These are phyloP conservation scores for Enchytraeus crypticus DNA, from an alignment of 2,888 invertebrate genomes.

Conservation along the genomic window DNA sequence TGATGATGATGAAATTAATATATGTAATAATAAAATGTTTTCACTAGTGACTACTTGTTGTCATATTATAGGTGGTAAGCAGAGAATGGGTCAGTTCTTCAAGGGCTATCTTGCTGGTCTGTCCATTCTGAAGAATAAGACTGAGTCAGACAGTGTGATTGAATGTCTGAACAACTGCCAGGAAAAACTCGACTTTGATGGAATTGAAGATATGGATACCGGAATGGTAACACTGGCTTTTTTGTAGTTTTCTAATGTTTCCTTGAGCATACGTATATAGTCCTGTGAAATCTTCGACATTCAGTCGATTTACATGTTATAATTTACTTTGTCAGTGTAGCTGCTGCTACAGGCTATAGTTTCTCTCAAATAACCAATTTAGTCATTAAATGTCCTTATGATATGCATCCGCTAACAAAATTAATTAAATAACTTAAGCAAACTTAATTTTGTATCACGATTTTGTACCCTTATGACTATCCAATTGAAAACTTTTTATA, in stretches of 20 bases:
- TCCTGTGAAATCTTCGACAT: background rate
- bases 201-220: slow-evolving; percentile 69
- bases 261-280: background rate
- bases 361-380: too few species aligned
- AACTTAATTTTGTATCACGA: background rate
- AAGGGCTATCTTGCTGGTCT: slow-evolving; percentile 81
- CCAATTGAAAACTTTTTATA: background rate
- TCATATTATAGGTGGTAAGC: slow-evolving; percentile 72
- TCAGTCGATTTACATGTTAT: too few species aligned
- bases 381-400: too few species aligned
- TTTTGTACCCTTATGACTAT: background rate
- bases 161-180: slow-evolving; percentile 46
- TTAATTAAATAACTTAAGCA: too few species aligned
- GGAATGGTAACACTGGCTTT: slow-evolving; percentile 56
- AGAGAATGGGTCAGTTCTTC: slow-evolving; percentile 80
- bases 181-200: slow-evolving; percentile 52
- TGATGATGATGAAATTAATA: too few species aligned
- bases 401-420: too few species aligned
- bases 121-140: slow-evolving; percentile 57
- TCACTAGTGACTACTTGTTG: too few species aligned
- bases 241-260: background rate
- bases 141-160: slow-evolving; percentile 43
- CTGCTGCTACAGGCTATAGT: too few species aligned
- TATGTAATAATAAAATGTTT: too few species aligned
- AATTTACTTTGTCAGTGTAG: too few species aligned